Conservation (phyloP, 2,888 invertebrate genomes). For the Cecidostiba fungosa region DNA sequence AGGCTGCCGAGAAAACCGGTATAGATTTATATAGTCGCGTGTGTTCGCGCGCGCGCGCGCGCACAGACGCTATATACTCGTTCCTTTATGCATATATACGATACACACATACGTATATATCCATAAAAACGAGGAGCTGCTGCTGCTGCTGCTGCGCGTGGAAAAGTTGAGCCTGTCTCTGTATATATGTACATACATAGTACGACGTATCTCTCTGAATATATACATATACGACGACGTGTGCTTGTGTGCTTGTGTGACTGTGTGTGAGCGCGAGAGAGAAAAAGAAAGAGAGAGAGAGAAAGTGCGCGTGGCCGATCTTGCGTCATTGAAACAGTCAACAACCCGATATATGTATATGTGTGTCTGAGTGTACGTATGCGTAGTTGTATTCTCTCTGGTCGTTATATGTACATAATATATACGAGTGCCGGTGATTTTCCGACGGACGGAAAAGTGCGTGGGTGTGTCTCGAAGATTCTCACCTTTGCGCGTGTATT, state of each 20-base stretch:
- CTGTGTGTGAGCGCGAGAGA: neutral
- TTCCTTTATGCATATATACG: slow-evolving; percentile 63
- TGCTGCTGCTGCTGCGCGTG: slow-evolving; percentile 28
- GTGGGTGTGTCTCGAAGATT: slow-evolving; percentile 19
- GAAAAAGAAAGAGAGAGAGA: slow-evolving; percentile 48
- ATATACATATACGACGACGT: neutral
- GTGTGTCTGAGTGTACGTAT: neutral
- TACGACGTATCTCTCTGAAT: neutral
- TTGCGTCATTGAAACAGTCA: slow-evolving; percentile 69
- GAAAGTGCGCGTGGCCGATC: slow-evolving; percentile 61
- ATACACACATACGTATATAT: neutral
- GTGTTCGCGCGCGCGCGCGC: slow-evolving; percentile 61
- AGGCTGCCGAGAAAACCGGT: slow-evolving; percentile 73
- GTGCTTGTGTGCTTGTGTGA: neutral
- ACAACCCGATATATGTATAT: slow-evolving; percentile 61
- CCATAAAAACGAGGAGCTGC: slow-evolving; percentile 8
- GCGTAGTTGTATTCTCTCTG: neutral
- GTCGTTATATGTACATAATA: neutral
- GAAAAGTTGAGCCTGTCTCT: slow-evolving; percentile 35
- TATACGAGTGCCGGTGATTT: slow-evolving; percentile 65
- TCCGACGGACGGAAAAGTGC: slow-evolving; percentile 64
- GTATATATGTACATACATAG: neutral
- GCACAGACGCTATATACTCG: slow-evolving; percentile 52
- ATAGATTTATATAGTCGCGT: slow-evolving; percentile 71
- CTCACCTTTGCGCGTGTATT: neutral